These are phyloP conservation scores for Falco peregrinus DNA, from an alignment of 2,797 vertebrate genomes.

Conservation along the genomic window DNA sequence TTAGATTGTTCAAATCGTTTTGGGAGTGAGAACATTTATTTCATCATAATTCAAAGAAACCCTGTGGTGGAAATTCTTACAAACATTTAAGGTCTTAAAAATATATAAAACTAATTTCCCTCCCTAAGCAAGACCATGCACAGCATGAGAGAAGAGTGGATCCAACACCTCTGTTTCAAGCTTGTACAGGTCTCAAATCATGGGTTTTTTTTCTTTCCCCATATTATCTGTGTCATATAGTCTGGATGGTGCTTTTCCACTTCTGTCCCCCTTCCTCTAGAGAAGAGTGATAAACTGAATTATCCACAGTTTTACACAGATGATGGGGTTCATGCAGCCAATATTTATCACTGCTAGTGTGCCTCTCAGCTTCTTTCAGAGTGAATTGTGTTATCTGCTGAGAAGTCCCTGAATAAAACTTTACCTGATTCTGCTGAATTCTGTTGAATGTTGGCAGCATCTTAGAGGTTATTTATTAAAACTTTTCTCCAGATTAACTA, in stretches of 20 bases:
- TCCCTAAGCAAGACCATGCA: neutral
- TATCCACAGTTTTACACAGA: neutral
- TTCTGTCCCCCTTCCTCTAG: neutral
- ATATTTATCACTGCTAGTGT: neutral
- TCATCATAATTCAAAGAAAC: neutral
- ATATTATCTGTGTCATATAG: neutral
- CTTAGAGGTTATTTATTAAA: slow-evolving; percentile 36
- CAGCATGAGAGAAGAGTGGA: neutral
- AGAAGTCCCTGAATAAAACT: neutral
- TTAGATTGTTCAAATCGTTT: neutral
- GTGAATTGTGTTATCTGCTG: slow-evolving; percentile 17
- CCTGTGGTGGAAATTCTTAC: neutral
- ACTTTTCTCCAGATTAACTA: neutral
- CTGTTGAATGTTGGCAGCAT: neutral
- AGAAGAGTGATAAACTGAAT: neutral
- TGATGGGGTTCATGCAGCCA: neutral
- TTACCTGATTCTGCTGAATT: slow-evolving; percentile 38
- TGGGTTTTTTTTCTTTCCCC: neutral
- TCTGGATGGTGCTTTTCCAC: neutral
- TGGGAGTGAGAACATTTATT: neutral
- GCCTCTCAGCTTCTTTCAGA: slow-evolving; percentile 17
- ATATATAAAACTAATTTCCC: neutral
- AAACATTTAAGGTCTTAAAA: neutral
- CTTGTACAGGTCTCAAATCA: neutral
- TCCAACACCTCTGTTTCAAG: neutral